phyloP scores from a whole-genome alignment of 2,113 vertebrate genomes.

The Cavia aperea region DNA sequence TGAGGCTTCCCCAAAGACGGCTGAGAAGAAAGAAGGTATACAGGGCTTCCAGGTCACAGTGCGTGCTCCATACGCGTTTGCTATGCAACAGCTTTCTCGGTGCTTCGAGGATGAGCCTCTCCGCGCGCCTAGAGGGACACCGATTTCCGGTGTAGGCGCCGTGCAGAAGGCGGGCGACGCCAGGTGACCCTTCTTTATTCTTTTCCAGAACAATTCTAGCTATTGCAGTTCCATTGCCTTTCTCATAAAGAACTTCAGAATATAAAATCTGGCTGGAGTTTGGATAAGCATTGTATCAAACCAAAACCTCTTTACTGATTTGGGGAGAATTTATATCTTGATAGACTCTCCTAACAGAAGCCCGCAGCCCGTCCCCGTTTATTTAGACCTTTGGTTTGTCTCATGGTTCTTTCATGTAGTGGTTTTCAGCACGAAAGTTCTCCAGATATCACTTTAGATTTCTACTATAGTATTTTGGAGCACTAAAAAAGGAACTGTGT shows the following conservation, averaged over 20 bases:
- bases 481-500: not conserved
- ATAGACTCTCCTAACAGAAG: not conserved
- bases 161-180: rapidly evolving
- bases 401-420: not conserved
- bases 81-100: rapidly evolving
- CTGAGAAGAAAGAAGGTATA: not conserved
- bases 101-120: rapidly evolving
- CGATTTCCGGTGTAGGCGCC: rapidly evolving
- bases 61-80: rapidly evolving
- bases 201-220: not conserved
- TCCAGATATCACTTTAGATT: not conserved
- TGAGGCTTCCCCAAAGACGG: not conserved
- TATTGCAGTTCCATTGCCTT: not conserved
- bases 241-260: not conserved
- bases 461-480: not conserved
- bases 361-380: not conserved
- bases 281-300: not conserved
- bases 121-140: rapidly evolving
- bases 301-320: not conserved
- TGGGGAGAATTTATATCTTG: not conserved
- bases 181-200: not conserved
- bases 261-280: not conserved
- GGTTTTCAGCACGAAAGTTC: not conserved
- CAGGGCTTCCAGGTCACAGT: rapidly evolving
- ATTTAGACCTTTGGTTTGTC: not conserved